Percentiles rank a stretch among this genome's conserved stretches.
Conservation (phyloP, 2,888 invertebrate genomes). For the Brachyptera risi region DNA sequence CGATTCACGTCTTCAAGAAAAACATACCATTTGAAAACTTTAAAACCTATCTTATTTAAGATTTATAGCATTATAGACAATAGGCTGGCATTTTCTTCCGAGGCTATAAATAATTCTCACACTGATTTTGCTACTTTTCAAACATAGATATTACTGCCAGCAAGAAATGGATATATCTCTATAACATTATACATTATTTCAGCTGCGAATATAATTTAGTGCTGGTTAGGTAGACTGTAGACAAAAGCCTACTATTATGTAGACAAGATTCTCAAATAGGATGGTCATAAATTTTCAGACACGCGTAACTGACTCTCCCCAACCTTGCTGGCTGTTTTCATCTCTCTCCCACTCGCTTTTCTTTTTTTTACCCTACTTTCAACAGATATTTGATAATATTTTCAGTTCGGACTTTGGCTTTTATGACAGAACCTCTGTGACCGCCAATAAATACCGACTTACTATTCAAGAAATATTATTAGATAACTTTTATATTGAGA, state of each 20-base stretch:
- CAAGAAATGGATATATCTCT: neutral
- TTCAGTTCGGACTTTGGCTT: no score
- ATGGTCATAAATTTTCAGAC: constrained; percentile 5
- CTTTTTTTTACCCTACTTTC: no score
- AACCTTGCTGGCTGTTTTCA: no score
- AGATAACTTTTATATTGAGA: no score
- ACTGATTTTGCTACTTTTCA: constrained; percentile 20
- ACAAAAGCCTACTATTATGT: constrained; percentile 19
- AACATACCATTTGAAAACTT: constrained; percentile 13
- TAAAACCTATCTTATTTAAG: constrained; percentile 5
- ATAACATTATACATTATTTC: neutral
- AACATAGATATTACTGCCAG: neutral
- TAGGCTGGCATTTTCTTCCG: neutral
- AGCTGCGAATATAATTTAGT: constrained; percentile 9
- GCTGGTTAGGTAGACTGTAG: constrained; percentile 18
- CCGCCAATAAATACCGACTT: no score
- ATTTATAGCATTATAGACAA: constrained; percentile 18
- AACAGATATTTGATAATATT: no score
- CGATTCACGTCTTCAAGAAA: neutral
- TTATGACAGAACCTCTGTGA: no score
- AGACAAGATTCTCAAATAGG: constrained; percentile 17
- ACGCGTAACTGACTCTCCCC: no score
- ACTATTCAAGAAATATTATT: no score
- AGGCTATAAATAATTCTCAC: constrained; percentile 1
- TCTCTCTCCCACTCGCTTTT: no score